These are phyloP conservation scores for Hemicentrotus pulcherrimus DNA, from an alignment of 35 echinoderm and acorn worm genomes.

Conservation along the genomic window DNA sequence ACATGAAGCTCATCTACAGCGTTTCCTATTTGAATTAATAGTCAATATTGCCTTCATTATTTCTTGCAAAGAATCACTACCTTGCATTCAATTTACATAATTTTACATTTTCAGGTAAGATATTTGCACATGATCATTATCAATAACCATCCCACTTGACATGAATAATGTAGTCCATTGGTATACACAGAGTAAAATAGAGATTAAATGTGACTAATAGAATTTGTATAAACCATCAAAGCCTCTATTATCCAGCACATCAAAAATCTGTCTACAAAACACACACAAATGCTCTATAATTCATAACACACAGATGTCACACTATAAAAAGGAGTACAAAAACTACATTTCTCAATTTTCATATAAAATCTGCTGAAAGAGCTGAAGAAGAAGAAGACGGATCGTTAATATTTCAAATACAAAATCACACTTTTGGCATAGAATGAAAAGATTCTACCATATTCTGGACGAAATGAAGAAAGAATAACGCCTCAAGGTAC, in stretches of 20 bases:
- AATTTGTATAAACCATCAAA: neutral
- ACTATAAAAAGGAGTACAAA: neutral
- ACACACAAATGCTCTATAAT: neutral
- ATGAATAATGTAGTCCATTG: neutral
- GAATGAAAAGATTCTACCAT: neutral
- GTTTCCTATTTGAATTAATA: neutral
- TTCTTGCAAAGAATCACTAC: neutral
- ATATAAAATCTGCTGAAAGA: constrained; percentile 5
- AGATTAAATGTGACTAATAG: neutral
- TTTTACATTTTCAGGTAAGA: neutral
- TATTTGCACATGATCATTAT: constrained; percentile 4
- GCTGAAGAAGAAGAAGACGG: neutral
- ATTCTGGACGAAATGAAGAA: neutral
- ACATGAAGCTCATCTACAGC: neutral
- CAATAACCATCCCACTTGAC: neutral
- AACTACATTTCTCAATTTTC: neutral
- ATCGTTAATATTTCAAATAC: neutral
- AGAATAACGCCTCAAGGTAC: neutral
- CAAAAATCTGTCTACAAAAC: neutral
- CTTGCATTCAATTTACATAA: neutral
- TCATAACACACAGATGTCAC: neutral
- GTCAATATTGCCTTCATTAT: neutral
- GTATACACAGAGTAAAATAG: neutral
- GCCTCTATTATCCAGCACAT: neutral
- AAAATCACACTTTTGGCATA: constrained; percentile 3